Evolutionary conservation across 2,888 invertebrate species (phyloP).

Genomic region (Unio pictorum): DNA sequence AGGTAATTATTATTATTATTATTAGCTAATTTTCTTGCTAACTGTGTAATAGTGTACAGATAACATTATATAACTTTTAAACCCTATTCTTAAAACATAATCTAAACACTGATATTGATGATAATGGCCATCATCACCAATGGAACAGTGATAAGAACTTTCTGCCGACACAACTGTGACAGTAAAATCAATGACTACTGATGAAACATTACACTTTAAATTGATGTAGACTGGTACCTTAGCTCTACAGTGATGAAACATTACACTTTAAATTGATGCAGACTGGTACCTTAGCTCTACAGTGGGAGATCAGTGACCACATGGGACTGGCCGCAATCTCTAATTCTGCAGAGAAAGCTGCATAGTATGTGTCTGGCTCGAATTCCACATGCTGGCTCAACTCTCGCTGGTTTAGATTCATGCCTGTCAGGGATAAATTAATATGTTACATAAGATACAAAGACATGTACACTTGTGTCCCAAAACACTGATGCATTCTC

Average conservation of each 20-base stretch:
- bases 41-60: too few relatives aligned
- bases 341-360: conserved; percentile 96
- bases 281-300: conserved; percentile 48
- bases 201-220: too few relatives aligned
- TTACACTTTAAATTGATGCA: too few relatives aligned
- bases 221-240: conserved; percentile 26
- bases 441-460: conserved; percentile 1
- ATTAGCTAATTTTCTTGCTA: too few relatives aligned
- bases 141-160: too few relatives aligned
- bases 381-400: conserved; percentile 93
- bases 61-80: too few relatives aligned
- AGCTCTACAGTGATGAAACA: conserved; percentile 74
- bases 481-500: neutral
- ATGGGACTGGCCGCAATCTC: conserved; percentile 98
- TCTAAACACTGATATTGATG: neutral
- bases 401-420: conserved; percentile 96
- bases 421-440: conserved; percentile 77
- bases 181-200: too few relatives aligned
- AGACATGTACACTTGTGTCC: neutral
- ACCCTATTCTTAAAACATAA: neutral
- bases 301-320: conserved; percentile 95
- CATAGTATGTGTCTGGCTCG: conserved; percentile 97
- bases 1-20: too few relatives aligned
- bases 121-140: too few relatives aligned
- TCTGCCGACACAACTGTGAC: too few relatives aligned